phyloP scores from a whole-genome alignment of 92 coral and sea anemone genomes.

The Blastomussa wellsi region DNA sequence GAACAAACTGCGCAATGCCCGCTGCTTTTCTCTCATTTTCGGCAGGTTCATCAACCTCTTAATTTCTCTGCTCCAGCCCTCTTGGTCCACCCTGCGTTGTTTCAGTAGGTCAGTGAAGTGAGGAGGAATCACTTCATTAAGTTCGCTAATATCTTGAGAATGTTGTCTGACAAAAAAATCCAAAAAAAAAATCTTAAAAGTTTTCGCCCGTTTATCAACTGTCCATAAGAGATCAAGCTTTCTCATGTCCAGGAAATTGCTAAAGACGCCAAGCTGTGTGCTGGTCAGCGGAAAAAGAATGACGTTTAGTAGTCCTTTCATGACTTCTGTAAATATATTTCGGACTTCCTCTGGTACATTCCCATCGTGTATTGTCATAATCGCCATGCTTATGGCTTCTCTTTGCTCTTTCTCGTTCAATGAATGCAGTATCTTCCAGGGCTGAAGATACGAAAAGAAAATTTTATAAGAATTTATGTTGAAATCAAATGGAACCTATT shows the following conservation, averaged over 20 bases:
- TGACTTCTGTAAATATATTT: not conserved
- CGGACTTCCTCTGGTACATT: constrained; percentile 7
- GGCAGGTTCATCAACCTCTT: too few species aligned
- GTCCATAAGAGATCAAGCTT: not conserved
- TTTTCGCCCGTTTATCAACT: not conserved
- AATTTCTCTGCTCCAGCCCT: too few species aligned
- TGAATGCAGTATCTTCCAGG: constrained; percentile 9
- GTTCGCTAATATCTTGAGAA: not conserved
- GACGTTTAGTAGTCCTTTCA: not conserved
- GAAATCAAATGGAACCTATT: too few species aligned
- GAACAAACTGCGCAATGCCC: too few species aligned
- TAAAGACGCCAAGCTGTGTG: constrained; percentile 29
- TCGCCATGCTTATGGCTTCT: not conserved
- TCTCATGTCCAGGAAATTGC: not conserved
- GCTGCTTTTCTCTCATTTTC: too few species aligned
- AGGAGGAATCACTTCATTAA: not conserved
- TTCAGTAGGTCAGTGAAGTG: too few species aligned
- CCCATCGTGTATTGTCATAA: not conserved
- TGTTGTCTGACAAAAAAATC: not conserved
- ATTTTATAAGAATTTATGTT: too few species aligned
- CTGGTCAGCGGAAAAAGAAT: constrained; percentile 8
- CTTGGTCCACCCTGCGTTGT: too few species aligned
- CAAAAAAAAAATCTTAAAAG: not conserved
- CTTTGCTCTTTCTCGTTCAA: constrained; percentile 4
- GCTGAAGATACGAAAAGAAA: too few species aligned